Percentiles rank a stretch among this genome's conserved stretches.
These are phyloP conservation scores for Drosophila melanica DNA, from an alignment of 1,140 invertebrate genomes.

Conservation along the genomic window DNA sequence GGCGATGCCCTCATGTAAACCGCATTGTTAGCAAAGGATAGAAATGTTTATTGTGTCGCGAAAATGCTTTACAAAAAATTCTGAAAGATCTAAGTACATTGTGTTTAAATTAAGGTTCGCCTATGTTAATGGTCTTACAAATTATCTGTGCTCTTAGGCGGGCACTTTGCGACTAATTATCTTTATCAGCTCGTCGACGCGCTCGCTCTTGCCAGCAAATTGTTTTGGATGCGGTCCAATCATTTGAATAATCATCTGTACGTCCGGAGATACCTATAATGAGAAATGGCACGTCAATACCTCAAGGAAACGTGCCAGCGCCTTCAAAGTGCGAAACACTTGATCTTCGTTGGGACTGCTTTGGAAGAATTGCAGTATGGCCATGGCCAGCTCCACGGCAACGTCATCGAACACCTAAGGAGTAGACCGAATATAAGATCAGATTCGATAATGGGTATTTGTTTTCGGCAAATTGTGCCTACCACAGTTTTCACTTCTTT, in stretches of 20 bases:
- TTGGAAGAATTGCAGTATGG: slow-evolving; percentile 94
- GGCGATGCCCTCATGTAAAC: slow-evolving; percentile 61
- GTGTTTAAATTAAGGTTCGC: slow-evolving; percentile 44
- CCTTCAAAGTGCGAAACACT: slow-evolving; percentile 90
- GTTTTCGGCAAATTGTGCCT: slow-evolving; percentile 85
- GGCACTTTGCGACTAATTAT: slow-evolving; percentile 88
- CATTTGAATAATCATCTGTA: slow-evolving; percentile 95
- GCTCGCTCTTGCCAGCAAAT: slow-evolving; percentile 91
- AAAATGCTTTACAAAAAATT: slow-evolving; percentile 75
- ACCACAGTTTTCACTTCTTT: slow-evolving; percentile 99
- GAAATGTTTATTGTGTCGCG: slow-evolving; percentile 75
- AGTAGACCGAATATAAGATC: neutral
- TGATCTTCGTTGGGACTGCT: slow-evolving; percentile 91
- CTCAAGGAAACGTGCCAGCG: slow-evolving; percentile 91
- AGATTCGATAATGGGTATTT: too few species aligned
- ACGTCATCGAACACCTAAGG: slow-evolving; percentile 95
- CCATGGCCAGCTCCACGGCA: slow-evolving; percentile 95
- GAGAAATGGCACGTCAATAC: slow-evolving; percentile 84
- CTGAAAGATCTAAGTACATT: slow-evolving; percentile 63
- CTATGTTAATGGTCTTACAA: slow-evolving; percentile 45
- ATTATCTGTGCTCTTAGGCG: slow-evolving; percentile 53
- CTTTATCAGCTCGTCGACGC: slow-evolving; percentile 92
- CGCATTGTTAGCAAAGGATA: slow-evolving; percentile 63
- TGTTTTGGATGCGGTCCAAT: slow-evolving; percentile 94
- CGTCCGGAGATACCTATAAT: slow-evolving; percentile 87